These are phyloP conservation scores for Pogonomyrmex californicus DNA, from an alignment of 1,140 invertebrate genomes.

Conservation along the genomic window DNA sequence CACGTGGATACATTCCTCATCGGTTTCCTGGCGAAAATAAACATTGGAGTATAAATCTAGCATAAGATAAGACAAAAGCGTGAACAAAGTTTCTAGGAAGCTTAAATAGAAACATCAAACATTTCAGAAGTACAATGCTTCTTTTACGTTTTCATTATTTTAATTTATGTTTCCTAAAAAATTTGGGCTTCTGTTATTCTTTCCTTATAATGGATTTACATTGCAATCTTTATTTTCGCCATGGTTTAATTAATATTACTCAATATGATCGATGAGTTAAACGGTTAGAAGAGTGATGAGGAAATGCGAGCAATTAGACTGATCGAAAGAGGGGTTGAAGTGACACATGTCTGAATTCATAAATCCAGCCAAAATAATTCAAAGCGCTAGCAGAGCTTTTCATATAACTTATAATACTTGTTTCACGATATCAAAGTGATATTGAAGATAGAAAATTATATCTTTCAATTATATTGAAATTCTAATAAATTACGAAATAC, in stretches of 20 bases:
- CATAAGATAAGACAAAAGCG: too few relatives aligned
- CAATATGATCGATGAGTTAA: conserved; percentile 21
- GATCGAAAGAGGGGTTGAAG: conserved; percentile 24
- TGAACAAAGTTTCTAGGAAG: too few relatives aligned
- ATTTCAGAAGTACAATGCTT: too few relatives aligned
- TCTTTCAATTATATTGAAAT: conserved; percentile 6
- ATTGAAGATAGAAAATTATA: not conserved
- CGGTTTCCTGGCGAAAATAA: not conserved
- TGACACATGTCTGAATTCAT: conserved; percentile 34
- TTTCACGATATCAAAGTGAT: conserved; percentile 3
- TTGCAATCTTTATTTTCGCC: too few relatives aligned
- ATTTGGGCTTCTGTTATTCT: too few relatives aligned
- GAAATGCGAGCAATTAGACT: not conserved
- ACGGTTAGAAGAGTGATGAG: not conserved
- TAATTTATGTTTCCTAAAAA: too few relatives aligned
- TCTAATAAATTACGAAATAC: conserved; percentile 9
- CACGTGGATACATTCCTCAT: not conserved
- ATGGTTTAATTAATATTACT: not conserved
- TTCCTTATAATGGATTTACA: too few relatives aligned
- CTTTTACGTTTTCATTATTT: too few relatives aligned
- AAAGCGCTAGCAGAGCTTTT: not conserved
- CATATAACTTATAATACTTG: conserved; percentile 17
- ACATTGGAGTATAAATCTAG: too few relatives aligned
- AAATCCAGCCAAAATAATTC: not conserved
- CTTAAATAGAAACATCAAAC: too few relatives aligned